A percentile compares a stretch with the other conserved stretches of the same genome.
Evolutionary conservation across 2,113 vertebrate genomes (phyloP).

Genomic region (Takifugu bimaculatus): DNA sequence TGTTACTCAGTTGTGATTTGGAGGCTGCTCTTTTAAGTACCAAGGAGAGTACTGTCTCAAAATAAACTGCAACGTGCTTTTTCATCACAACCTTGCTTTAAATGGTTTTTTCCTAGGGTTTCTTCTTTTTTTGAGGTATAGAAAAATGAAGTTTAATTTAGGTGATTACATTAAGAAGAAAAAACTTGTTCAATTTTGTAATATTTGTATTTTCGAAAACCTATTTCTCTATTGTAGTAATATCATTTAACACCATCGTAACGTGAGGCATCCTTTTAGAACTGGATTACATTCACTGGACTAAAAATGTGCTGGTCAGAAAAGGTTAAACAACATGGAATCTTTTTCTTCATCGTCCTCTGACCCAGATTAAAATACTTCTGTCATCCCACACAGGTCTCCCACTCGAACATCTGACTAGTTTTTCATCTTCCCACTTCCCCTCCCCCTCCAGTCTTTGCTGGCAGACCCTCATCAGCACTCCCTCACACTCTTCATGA

Average conservation of each 20-base stretch:
- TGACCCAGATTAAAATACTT: constrained; percentile 34
- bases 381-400: constrained; percentile 28
- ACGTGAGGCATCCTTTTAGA: not conserved
- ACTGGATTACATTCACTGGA: not conserved
- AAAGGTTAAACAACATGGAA: constrained; percentile 17
- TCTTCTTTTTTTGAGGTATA: not conserved
- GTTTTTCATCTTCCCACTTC: constrained; percentile 51
- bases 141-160: too few species aligned
- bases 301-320: not conserved
- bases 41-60: not conserved
- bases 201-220: too few species aligned
- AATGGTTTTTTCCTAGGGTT: not conserved
- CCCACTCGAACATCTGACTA: constrained; percentile 60
- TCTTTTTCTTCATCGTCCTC: constrained; percentile 40
- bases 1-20: not conserved
- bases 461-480: constrained; percentile 23
- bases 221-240: too few species aligned
- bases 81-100: not conserved
- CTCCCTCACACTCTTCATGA: constrained; percentile 27
- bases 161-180: too few species aligned
- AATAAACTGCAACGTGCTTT: not conserved
- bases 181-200: too few species aligned
- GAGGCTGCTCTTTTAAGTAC: not conserved
- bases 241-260: not conserved
- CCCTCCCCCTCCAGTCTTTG: constrained; percentile 7